These are phyloP conservation scores for Xestia xanthographa DNA, from an alignment of 2,888 invertebrate genomes.

Conservation along the genomic window DNA sequence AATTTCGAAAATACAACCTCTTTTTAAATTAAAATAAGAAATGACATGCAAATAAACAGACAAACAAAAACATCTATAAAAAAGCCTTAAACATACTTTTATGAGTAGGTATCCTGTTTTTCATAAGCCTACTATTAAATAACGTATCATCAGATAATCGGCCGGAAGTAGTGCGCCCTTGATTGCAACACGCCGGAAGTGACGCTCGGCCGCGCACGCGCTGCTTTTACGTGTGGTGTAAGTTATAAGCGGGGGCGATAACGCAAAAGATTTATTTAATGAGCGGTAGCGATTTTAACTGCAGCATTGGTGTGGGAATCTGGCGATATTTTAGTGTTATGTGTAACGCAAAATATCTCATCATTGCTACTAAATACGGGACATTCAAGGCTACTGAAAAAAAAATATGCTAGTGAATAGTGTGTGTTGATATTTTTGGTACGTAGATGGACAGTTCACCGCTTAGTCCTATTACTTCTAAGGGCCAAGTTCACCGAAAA, in stretches of 20 bases:
- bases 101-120: constrained; percentile 38
- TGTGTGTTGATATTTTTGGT: background rate
- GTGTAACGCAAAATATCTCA: no score
- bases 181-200: constrained; percentile 65
- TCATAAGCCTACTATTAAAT: constrained; percentile 42
- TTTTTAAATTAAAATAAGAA: no score
- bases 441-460: background rate
- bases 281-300: background rate
- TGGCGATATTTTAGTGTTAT: background rate
- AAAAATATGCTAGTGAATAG: no score
- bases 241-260: constrained; percentile 5
- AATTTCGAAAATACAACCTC: no score
- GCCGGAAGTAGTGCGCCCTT: constrained; percentile 66
- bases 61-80: background rate
- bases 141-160: constrained; percentile 60
- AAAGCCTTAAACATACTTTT: constrained; percentile 15
- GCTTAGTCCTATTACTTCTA: no score
- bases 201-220: constrained; percentile 58
- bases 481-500: no score
- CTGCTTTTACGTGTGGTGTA: constrained; percentile 35
- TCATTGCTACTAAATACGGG: no score
- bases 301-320: background rate
- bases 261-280: accelerated
- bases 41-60: background rate
- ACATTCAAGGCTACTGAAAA: no score